These are phyloP conservation scores for Tinea semifulvella DNA, from an alignment of 2,888 invertebrate species.

Conservation along the genomic window DNA sequence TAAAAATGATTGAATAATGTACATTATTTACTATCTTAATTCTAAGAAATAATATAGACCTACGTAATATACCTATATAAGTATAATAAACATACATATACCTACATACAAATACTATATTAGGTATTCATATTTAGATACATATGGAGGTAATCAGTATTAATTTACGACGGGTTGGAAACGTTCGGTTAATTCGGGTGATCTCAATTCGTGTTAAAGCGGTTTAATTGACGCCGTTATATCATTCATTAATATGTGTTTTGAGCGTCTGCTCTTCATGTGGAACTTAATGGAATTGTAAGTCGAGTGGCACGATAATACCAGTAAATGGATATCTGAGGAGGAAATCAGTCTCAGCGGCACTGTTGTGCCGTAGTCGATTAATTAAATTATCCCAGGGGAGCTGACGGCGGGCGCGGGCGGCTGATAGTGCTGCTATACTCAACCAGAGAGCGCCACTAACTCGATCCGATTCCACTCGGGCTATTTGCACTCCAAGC, in stretches of 20 bases:
- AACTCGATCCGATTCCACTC: constrained; percentile 60
- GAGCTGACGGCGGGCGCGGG: constrained; percentile 26
- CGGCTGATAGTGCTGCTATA: constrained; percentile 28
- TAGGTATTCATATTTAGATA: too few relatives aligned
- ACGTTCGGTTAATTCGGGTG: constrained; percentile 11
- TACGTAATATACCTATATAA: too few relatives aligned
- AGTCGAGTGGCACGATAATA: constrained; percentile 50
- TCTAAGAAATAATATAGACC: too few relatives aligned
- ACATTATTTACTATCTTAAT: too few relatives aligned
- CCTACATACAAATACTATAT: too few relatives aligned
- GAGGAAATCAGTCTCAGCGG: constrained; percentile 51
- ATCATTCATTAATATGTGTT: constrained; percentile 22
- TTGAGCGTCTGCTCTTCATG: constrained; percentile 25
- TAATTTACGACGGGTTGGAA: constrained; percentile 14
- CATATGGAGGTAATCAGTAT: constrained; percentile 14
- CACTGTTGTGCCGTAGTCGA: constrained; percentile 46
- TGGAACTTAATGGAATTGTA: constrained; percentile 44
- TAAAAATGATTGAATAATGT: too few relatives aligned
- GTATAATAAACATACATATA: too few relatives aligned
- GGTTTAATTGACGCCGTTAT: constrained; percentile 14
- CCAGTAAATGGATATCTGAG: constrained; percentile 54
- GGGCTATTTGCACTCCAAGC: constrained; percentile 58
- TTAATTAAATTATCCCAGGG: constrained; percentile 56
- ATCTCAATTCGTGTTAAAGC: constrained; percentile 11
- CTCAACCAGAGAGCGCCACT: constrained; percentile 46